Conservation (phyloP, 1,140 invertebrate genomes). For the Archegozetes longisetosus region DNA sequence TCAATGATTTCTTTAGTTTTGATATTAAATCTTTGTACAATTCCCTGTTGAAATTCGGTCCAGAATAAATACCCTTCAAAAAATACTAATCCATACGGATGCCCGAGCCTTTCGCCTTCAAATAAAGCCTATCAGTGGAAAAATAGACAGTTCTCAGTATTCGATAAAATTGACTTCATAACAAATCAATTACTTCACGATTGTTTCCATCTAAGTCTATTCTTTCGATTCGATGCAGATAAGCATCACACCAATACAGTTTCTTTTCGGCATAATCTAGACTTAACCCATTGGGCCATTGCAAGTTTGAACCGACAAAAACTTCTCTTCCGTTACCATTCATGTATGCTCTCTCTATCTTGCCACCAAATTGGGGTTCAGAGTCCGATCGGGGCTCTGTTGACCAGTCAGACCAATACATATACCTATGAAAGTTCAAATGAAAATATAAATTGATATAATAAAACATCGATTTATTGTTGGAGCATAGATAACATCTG, state of each 20-base stretch:
- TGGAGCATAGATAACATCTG: too few relatives aligned
- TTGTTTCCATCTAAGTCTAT: conserved; percentile 63
- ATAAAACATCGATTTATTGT: neutral
- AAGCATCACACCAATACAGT: conserved; percentile 41
- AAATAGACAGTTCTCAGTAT: neutral
- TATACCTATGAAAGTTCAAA: conserved; percentile 24
- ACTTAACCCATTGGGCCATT: conserved; percentile 41
- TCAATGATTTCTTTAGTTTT: conserved; percentile 26
- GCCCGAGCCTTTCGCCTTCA: conserved; percentile 28
- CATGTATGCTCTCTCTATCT: conserved; percentile 37
- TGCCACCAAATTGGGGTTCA: conserved; percentile 22
- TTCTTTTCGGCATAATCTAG: conserved; percentile 32
- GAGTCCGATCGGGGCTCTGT: too few relatives aligned
- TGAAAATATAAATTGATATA: neutral
- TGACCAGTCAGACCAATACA: conserved; percentile 39
- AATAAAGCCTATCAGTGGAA: conserved; percentile 16
- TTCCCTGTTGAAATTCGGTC: conserved; percentile 42
- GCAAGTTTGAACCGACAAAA: conserved; percentile 28
- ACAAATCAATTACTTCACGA: conserved; percentile 36
- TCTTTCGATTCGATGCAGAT: conserved; percentile 54
- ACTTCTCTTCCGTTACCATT: conserved; percentile 32
- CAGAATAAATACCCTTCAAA: conserved; percentile 33
- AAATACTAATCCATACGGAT: conserved; percentile 40
- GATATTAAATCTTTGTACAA: conserved; percentile 35
- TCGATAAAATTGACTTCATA: conserved; percentile 2